Base-by-base conservation (phyloP, 2,797 vertebrate genomes). In the Propithecus deckenii region DNA sequence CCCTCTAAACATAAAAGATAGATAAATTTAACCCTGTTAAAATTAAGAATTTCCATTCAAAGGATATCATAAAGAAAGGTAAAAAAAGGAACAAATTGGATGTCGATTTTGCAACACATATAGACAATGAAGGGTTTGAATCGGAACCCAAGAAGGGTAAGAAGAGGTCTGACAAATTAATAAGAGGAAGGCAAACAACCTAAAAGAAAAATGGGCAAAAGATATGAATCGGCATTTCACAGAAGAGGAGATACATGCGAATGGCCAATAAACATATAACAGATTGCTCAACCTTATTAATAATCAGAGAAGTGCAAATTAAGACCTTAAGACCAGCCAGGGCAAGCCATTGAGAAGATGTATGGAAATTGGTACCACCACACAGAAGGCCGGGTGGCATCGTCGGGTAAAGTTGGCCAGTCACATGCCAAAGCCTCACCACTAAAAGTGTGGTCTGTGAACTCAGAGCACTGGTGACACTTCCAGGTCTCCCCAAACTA, bases 1-100 rank as follows among this genome's bases (percentile, higher is more conserved):
- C 30, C 15, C 43, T 65, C 46, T 67, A 95, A 89, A 84, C 30
- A 48, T 41, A n/a, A 61, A 48, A 84, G 15, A 80, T 8, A 69
- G 65, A 67, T 69, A 59, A 84, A 86, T 65, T 43, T 4, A 48
- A 67, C 48, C n/a, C 50, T 48, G 94, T 79, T 78, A 78, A 83
- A 96, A 94, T 72, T 52, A 86, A 93, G 46, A 80, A 30, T 81
- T 92, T 81, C 30, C 43, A 20, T 57, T 23, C 55, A 86, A 84
- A 86, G 23, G 55, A 55, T 5, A 63, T 28, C 11, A 57, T 41
- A 61, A 92, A 93, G 52, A 61, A 95, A 80, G 35, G 30, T 41
- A 74, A 76, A 90, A 90, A 8, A 59, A 80, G 38, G 57, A 78
- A 86, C 18, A 76, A 87, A 87, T 4, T n/a, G 35, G 32, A 28